Conservation (phyloP, 2,888 invertebrate species). For the Morpho deidamia region DNA sequence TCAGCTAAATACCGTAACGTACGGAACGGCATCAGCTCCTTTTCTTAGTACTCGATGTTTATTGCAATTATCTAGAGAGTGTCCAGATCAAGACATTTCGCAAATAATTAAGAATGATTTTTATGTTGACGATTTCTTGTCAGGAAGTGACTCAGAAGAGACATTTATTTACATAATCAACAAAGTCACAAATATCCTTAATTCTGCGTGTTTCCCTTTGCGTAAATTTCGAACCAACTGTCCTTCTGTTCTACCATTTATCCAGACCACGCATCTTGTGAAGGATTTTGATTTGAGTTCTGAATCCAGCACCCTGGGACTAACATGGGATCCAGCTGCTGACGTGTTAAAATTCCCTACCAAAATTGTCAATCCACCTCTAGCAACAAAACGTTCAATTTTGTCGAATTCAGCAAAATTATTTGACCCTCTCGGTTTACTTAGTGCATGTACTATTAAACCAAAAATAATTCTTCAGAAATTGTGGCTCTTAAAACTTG, state of each 20-base stretch:
- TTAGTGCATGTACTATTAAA: conserved; percentile 21
- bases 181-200: neutral
- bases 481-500: too few relatives aligned
- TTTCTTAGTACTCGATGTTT: too few relatives aligned
- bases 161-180: neutral
- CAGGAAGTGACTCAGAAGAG: neutral
- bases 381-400: conserved; percentile 19
- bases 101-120: neutral
- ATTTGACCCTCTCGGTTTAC: conserved; percentile 23
- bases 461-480: too few relatives aligned
- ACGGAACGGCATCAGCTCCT: too few relatives aligned
- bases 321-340: conserved; percentile 21
- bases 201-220: neutral
- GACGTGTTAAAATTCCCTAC: conserved; percentile 22
- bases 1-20: too few relatives aligned
- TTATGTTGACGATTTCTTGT: neutral
- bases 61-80: too few relatives aligned
- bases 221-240: too few relatives aligned
- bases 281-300: conserved; percentile 4
- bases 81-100: neutral
- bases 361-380: neutral
- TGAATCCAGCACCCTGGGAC: conserved; percentile 13
- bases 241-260: neutral
- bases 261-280: neutral
- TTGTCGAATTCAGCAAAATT: conserved; percentile 19